Conservation (phyloP, 2,797 vertebrate species). For the Enteromius unitaeniatus region DNA sequence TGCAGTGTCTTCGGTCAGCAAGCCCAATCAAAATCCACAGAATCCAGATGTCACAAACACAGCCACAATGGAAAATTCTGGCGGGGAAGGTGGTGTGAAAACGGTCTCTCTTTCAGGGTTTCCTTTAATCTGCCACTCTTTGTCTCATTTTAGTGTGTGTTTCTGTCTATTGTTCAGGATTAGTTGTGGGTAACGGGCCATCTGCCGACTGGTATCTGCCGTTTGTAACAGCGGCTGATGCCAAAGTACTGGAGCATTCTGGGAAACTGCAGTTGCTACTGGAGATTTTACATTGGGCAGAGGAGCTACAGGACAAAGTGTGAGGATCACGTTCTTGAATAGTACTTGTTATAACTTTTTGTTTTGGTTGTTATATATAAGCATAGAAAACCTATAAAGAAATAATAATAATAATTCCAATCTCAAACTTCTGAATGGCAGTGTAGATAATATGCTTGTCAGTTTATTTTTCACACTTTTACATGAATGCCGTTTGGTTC, state of each 20-base stretch:
- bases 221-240: slow-evolving; percentile 85
- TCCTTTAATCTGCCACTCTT: not conserved
- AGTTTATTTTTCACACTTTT: not conserved
- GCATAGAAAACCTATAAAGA: not conserved
- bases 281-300: slow-evolving; percentile 91
- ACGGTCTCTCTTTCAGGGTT: not conserved
- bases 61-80: not conserved
- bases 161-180: slow-evolving; percentile 67
- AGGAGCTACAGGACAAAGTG: slow-evolving; percentile 94
- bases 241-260: slow-evolving; percentile 88
- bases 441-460: not conserved
- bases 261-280: slow-evolving; percentile 94
- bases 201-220: slow-evolving; percentile 86
- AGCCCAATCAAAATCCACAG: not conserved
- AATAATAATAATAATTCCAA: not conserved
- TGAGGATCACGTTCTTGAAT: slow-evolving; percentile 68
- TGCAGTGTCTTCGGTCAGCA: not conserved
- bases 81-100: slow-evolving; percentile 15
- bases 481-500: not conserved
- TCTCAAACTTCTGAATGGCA: not conserved
- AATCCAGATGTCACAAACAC: not conserved
- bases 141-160: not conserved
- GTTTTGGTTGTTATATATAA: not conserved
- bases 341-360: not conserved
- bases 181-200: slow-evolving; percentile 74